phyloP scores from a whole-genome alignment of 2,113 vertebrate species.

The Tretioscincus oriximinensis region DNA sequence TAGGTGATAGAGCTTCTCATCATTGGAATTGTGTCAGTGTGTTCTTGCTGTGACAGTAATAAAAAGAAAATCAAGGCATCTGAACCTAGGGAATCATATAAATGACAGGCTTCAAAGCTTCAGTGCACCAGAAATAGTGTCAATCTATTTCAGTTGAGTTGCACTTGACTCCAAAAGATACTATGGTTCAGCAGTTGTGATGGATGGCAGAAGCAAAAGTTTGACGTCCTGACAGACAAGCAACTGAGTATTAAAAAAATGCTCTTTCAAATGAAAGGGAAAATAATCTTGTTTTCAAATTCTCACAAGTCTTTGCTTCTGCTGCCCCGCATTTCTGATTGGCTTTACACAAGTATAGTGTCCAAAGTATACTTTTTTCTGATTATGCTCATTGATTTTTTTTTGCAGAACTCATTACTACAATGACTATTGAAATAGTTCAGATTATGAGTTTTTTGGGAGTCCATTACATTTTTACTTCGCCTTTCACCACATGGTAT shows the following conservation, averaged over 20 bases:
- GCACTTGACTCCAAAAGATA: conserved; percentile 12
- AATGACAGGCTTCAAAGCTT: conserved; percentile 12
- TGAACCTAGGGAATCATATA: conserved; percentile 7
- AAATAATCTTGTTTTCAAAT: background rate
- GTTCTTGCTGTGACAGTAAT: background rate
- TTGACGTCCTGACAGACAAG: background rate
- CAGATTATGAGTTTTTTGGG: no score
- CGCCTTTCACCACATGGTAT: no score
- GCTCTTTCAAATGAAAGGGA: background rate
- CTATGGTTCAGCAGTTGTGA: background rate
- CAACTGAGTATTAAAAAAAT: background rate
- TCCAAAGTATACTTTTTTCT: background rate
- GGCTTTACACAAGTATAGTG: background rate
- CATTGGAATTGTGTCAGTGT: background rate
- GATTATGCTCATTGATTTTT: background rate
- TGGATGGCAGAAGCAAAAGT: background rate
- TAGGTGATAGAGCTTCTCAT: conserved; percentile 5
- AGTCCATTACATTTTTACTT: no score
- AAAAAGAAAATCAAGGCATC: background rate
- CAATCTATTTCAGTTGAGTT: conserved; percentile 1
- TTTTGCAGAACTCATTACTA: background rate
- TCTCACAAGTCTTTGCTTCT: background rate
- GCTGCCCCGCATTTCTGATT: background rate
- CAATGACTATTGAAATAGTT: background rate
- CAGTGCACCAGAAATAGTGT: background rate